Percentiles rank a stretch among this genome's conserved stretches.
Conservation (phyloP, 2,888 invertebrate genomes). For the Allygus modestus region DNA sequence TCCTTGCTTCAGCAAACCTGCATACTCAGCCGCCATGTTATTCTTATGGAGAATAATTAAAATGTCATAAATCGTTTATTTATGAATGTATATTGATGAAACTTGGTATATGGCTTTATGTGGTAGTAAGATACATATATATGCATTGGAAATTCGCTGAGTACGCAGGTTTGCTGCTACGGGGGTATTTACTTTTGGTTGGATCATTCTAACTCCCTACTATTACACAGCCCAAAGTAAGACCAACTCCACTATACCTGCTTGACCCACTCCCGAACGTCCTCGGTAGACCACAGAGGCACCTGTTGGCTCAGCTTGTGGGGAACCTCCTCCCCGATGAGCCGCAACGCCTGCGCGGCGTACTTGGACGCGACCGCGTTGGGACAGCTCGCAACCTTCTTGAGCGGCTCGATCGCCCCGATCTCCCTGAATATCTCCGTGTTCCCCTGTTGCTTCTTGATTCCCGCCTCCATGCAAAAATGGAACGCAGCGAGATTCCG, state of each 20-base stretch:
- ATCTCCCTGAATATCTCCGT: slow-evolving; percentile 95
- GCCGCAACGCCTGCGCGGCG: slow-evolving; percentile 92
- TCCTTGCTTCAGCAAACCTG: no score
- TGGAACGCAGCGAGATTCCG: slow-evolving; percentile 98
- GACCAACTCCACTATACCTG: slow-evolving; percentile 78
- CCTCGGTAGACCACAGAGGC: slow-evolving; percentile 97
- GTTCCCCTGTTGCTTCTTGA: slow-evolving; percentile 95
- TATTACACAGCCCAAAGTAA: no score
- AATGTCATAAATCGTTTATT: no score
- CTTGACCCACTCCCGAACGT: slow-evolving; percentile 98
- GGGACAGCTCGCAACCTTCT: slow-evolving; percentile 97
- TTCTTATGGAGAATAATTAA: no score
- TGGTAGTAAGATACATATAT: no score
- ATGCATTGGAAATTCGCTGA: no score
- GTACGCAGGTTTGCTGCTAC: no score
- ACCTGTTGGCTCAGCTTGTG: slow-evolving; percentile 99
- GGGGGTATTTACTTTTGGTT: no score
- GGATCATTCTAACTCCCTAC: no score
- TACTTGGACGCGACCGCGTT: slow-evolving; percentile 98
- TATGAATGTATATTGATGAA: no score
- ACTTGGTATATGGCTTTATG: no score
- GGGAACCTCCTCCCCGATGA: slow-evolving; percentile 98
- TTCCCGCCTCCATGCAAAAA: slow-evolving; percentile 99
- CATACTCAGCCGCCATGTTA: no score
- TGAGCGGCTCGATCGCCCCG: slow-evolving; percentile 95